These are phyloP conservation scores for Trachurus trachurus DNA, from an alignment of 2,797 vertebrate species.

Conservation along the genomic window DNA sequence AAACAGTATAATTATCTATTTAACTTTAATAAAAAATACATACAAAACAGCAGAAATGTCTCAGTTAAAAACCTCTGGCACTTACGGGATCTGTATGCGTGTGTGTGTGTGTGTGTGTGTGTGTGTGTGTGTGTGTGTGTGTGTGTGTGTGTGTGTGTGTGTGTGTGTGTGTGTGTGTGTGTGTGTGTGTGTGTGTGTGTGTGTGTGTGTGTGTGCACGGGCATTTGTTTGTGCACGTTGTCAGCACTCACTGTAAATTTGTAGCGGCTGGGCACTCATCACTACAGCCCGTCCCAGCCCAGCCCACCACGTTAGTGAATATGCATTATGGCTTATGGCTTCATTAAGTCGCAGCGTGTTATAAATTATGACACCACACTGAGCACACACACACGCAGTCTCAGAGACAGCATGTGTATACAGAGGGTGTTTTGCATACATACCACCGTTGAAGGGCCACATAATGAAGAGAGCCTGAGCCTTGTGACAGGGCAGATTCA, in stretches of 20 bases:
- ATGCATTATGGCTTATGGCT: constrained; percentile 86
- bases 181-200: background rate
- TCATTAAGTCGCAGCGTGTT: constrained; percentile 82
- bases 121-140: background rate
- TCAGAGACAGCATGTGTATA: constrained; percentile 52
- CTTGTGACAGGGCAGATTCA: constrained; percentile 73
- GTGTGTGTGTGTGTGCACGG: constrained; percentile 1
- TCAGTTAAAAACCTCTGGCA: constrained; percentile 26
- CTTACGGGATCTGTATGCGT: constrained; percentile 17
- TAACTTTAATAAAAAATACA: background rate
- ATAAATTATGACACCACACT: constrained; percentile 82
- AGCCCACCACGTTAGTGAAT: constrained; percentile 81
- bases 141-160: constrained; percentile 1
- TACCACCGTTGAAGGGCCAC: constrained; percentile 63
- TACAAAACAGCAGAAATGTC: background rate
- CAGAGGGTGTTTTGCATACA: constrained; percentile 77
- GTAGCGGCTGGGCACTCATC: constrained; percentile 68
- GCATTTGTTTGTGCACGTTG: constrained; percentile 36
- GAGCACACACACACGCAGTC: constrained; percentile 49
- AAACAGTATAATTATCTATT: background rate
- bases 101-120: constrained; percentile 1
- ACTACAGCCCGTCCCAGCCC: constrained; percentile 61
- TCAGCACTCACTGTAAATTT: constrained; percentile 74
- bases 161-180: constrained; percentile 1
- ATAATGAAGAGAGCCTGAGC: constrained; percentile 79